Percentiles rank a stretch among this genome's conserved stretches.
Conservation (phyloP, 2,888 invertebrate genomes). For the Hyalella azteca region DNA sequence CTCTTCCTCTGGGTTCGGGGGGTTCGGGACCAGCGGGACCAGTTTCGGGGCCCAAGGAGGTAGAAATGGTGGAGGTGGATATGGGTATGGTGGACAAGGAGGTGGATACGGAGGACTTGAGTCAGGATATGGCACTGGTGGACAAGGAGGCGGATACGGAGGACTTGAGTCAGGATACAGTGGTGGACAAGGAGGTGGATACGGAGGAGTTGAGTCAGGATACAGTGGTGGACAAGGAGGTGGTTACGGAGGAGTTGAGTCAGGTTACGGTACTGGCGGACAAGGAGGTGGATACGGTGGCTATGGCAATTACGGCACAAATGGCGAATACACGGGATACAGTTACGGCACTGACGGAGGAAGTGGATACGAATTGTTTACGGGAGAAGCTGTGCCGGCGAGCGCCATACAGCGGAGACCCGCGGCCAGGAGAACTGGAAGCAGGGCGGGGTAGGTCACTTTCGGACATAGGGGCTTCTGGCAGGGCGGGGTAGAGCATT, state of each 20-base stretch:
- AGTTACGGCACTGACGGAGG: neutral
- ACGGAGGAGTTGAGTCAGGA: neutral
- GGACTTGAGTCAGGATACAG: neutral
- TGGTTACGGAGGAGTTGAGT: constrained; percentile 11
- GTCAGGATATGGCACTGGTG: neutral
- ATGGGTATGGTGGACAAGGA: constrained; percentile 3
- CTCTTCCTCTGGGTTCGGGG: neutral
- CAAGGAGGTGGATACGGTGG: neutral
- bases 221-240: neutral
- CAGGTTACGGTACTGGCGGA: neutral
- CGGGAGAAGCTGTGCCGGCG: too few relatives aligned
- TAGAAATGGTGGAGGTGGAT: neutral
- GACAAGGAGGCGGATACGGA: constrained; percentile 15
- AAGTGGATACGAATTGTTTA: neutral
- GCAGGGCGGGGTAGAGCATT: too few relatives aligned
- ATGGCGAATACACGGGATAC: neutral
- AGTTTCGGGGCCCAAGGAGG: neutral
- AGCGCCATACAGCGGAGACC: too few relatives aligned
- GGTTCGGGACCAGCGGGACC: neutral
- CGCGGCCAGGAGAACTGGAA: too few relatives aligned
- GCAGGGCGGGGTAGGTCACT: too few relatives aligned
- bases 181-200: constrained; percentile 27
- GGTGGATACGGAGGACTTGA: constrained; percentile 16
- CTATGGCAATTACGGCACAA: neutral
- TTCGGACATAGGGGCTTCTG: too few relatives aligned